phyloP scores from a whole-genome alignment of 2,888 invertebrate genomes.

The Mesoligia furuncula region DNA sequence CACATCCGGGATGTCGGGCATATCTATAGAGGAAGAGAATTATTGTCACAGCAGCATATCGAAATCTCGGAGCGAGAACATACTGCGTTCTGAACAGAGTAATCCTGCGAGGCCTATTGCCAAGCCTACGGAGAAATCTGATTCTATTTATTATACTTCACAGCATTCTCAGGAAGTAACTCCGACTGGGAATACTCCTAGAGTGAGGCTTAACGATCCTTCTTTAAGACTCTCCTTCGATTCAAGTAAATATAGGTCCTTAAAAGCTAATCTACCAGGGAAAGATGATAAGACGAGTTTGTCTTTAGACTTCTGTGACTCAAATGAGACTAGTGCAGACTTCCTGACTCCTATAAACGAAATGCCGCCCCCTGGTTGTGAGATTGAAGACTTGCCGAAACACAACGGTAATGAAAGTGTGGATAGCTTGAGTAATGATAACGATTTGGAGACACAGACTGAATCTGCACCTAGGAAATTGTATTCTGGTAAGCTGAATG shows the following conservation, averaged over 20 bases:
- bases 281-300: constrained; percentile 85
- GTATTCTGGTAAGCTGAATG: constrained; percentile 75
- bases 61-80: constrained; percentile 88
- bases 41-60: constrained; percentile 87
- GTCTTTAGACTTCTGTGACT: constrained; percentile 87
- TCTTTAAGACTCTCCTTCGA: constrained; percentile 85
- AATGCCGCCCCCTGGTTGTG: constrained; percentile 88
- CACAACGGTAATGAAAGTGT: constrained; percentile 86
- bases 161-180: constrained; percentile 88
- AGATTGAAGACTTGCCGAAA: constrained; percentile 87
- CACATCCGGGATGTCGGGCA: constrained; percentile 88
- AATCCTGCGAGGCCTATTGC: constrained; percentile 74
- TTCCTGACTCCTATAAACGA: constrained; percentile 89
- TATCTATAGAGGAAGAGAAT: constrained; percentile 88
- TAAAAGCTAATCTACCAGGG: constrained; percentile 78
- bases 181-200: constrained; percentile 82
- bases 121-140: constrained; percentile 83
- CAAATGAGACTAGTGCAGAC: constrained; percentile 89
- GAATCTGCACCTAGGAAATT: constrained; percentile 85
- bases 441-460: constrained; percentile 86
- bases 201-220: constrained; percentile 82
- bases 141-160: constrained; percentile 88
- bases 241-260: constrained; percentile 83
- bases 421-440: constrained; percentile 86
- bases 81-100: constrained; percentile 85